Conservation (phyloP, 2,888 invertebrate genomes). For the Lasioglossum lativentre region DNA sequence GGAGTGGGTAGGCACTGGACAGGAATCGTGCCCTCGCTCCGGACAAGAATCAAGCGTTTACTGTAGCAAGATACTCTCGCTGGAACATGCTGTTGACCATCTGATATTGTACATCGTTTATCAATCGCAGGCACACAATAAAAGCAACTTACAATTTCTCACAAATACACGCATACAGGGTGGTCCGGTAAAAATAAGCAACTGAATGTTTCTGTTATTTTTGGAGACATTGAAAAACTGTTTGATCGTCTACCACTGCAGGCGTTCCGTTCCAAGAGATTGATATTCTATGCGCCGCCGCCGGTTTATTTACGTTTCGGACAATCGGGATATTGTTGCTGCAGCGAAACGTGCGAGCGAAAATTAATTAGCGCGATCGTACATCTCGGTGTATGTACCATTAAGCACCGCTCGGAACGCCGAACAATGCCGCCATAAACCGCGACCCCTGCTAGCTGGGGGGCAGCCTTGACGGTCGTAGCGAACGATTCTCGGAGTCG, state of each 20-base stretch:
- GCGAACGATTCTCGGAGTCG: not conserved
- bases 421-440: constrained; percentile 4
- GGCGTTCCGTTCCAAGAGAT: no score
- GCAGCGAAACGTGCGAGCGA: not conserved
- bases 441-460: not conserved
- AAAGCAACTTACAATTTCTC: no score
- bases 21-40: no score
- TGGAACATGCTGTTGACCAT: no score
- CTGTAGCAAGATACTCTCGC: not conserved
- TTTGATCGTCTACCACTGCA: no score
- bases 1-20: no score
- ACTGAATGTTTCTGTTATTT: no score
- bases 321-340: not conserved
- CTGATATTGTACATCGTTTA: no score
- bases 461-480: not conserved
- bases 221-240: not conserved
- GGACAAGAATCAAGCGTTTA: no score
- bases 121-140: no score
- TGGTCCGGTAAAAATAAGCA: no score
- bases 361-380: constrained; percentile 6
- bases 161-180: no score
- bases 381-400: not conserved
- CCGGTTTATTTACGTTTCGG: not conserved
- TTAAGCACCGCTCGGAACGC: not conserved
- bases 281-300: not conserved